Conservation (phyloP, 2,797 vertebrate species). For the Rhincodon typus region DNA sequence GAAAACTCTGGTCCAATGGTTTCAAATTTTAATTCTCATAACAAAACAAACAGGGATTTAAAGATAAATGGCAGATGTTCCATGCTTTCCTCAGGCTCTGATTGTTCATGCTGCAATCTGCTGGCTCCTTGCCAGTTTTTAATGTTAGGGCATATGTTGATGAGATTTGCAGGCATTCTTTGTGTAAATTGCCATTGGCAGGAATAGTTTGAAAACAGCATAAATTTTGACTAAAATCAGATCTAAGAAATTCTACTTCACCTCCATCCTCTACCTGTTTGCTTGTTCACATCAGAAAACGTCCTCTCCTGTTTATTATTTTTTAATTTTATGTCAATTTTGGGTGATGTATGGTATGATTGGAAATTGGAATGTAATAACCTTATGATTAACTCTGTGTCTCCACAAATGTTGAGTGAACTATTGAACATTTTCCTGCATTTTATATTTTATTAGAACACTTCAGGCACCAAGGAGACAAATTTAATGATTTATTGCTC, state of each 20-base stretch:
- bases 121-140: background rate
- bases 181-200: background rate
- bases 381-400: background rate
- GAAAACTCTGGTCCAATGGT: background rate
- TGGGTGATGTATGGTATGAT: background rate
- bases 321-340: background rate
- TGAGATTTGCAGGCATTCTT: background rate
- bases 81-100: background rate
- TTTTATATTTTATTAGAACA: background rate
- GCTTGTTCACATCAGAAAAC: background rate
- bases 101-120: background rate
- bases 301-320: background rate
- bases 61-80: constrained; percentile 13
- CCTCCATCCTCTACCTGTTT: background rate
- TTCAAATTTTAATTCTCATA: background rate
- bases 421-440: background rate
- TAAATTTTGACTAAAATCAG: background rate
- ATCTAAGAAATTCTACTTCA: background rate
- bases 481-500: background rate
- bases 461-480: background rate
- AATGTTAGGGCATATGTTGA: background rate
- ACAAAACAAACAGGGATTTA: background rate
- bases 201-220: background rate
- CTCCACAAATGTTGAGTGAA: background rate
- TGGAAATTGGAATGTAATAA: background rate